A percentile compares a stretch with the other conserved stretches of the same genome.
phyloP scores from a whole-genome alignment of 2,113 vertebrate genomes.

The Aythya baeri region DNA sequence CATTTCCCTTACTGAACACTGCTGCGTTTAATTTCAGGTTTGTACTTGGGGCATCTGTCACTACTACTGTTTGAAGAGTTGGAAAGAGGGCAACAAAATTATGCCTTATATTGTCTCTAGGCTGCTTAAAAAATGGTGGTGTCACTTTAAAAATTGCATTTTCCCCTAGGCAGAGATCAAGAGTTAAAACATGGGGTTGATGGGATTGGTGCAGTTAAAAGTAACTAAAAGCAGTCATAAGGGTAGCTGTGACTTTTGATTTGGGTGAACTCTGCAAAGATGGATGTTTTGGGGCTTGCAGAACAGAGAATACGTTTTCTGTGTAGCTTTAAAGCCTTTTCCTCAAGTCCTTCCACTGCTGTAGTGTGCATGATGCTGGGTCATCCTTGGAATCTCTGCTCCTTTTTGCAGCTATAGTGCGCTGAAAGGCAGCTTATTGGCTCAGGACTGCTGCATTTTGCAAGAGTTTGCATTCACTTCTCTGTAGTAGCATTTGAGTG shows the following conservation, averaged over 20 bases:
- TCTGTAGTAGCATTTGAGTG: background rate
- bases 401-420: background rate
- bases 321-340: background rate
- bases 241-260: background rate
- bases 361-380: rapidly evolving
- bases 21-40: background rate
- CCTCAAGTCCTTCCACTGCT: background rate
- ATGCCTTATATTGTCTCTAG: background rate
- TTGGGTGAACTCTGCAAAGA: background rate
- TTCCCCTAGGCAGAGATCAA: background rate
- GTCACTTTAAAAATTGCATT: background rate
- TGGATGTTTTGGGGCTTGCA: background rate
- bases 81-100: background rate
- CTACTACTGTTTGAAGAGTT: background rate
- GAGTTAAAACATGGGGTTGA: background rate
- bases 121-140: background rate
- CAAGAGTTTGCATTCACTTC: background rate
- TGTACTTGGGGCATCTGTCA: background rate
- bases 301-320: background rate
- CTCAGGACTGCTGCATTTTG: background rate
- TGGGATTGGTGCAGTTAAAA: background rate
- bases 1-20: background rate
- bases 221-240: background rate
- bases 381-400: background rate
- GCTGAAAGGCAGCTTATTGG: background rate